Base-by-base conservation (phyloP, 2,797 vertebrate species). In the Cryptoblepharus egeriae region DNA sequence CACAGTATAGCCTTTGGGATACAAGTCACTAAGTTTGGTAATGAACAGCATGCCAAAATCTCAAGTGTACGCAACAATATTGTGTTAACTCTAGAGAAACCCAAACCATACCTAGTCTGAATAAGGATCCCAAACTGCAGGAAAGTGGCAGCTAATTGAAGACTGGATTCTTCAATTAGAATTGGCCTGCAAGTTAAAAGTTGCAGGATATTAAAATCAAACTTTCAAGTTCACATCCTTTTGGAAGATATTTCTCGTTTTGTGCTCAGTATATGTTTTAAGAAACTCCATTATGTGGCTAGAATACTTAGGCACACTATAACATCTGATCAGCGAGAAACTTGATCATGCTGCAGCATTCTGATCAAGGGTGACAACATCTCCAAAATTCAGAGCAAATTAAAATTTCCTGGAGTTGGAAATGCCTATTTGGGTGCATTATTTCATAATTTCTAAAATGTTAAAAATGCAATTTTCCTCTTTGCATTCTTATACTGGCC, bases 381-480 rank as follows among this genome's bases (percentile, higher is more conserved):
- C 42, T 28, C 87, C 71, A 45, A 42, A 61, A 74, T 45, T 64
- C 68, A 55, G 77, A 52, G 77, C 81, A 55, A 11, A 64, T 77
- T 16, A 63, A 15, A 77, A 39, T 77, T 37, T 63, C 13, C 18
- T 52, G 26, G 39, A 28, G 8, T 81, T 65, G 16, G 32, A 64
- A 26, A 16, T 30, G 37, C 80, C 84, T 30, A 52, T 35, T 80
- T 71, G 30, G 82, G 52, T 73, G 32, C 76, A 75, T 18, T 72
- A 63, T 1, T 76, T 42, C 35, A 0, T 0, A 55, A 30, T 18
- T 65, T 55, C 88, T 73, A 77, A 30, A 57, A 37, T 13, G 35
- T 61, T 55, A 39, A 86, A 80, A 82, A 39, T 57, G 32, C n/a
- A 24, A 8, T 45, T 37, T 77, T 60, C 86, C n/a, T 65, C 26